phyloP scores from a whole-genome alignment of 2,888 invertebrate species.

The Pimpla rufipes region DNA sequence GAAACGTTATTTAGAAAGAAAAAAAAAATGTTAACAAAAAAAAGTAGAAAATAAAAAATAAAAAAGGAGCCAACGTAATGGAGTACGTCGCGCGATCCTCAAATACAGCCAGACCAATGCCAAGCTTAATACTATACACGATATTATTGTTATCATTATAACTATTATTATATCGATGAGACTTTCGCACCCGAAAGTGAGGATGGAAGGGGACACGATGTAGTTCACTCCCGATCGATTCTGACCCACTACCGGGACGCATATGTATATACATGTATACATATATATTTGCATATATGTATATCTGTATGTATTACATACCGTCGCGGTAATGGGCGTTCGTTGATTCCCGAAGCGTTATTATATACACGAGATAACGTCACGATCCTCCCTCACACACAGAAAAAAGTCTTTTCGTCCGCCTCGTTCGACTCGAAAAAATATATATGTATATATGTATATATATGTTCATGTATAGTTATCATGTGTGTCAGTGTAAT shows the following conservation, averaged over 20 bases:
- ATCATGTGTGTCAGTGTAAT: constrained; percentile 47
- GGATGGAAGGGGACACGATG: constrained; percentile 51
- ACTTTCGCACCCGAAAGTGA: constrained; percentile 65
- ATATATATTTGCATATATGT: constrained; percentile 13
- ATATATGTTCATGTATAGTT: not conserved
- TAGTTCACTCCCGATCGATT: constrained; percentile 47
- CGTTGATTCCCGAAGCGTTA: constrained; percentile 45
- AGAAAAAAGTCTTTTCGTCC: constrained; percentile 34
- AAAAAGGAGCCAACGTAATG: constrained; percentile 11
- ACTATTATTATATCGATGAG: constrained; percentile 34
- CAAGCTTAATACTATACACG: constrained; percentile 12
- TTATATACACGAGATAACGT: constrained; percentile 41
- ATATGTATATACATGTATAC: constrained; percentile 4
- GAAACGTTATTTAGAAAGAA: not conserved
- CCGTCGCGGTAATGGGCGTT: constrained; percentile 24
- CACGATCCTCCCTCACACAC: constrained; percentile 28
- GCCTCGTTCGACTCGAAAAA: constrained; percentile 70
- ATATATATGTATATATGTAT: constrained; percentile 64
- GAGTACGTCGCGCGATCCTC: constrained; percentile 10
- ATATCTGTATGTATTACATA: constrained; percentile 17
- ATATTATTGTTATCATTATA: constrained; percentile 1
- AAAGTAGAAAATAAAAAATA: constrained; percentile 17
- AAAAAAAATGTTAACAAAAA: not conserved
- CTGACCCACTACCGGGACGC: constrained; percentile 36
- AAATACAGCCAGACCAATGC: constrained; percentile 15